These are phyloP conservation scores for Corythornis madagascariensis DNA, from an alignment of 2,113 vertebrate genomes.

Conservation along the genomic window DNA sequence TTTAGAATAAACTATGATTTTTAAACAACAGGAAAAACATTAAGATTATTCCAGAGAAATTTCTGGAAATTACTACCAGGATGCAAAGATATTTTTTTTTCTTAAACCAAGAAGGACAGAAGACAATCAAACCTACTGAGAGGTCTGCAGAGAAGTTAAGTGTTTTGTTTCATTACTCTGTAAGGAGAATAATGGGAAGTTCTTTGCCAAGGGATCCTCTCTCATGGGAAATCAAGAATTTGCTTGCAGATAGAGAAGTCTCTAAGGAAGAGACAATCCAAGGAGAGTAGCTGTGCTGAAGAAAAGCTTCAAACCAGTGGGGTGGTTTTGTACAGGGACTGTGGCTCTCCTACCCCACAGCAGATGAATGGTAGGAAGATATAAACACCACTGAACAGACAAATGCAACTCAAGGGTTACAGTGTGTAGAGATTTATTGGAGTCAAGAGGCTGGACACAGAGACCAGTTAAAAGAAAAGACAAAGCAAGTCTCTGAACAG, in stretches of 20 bases:
- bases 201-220: conserved; percentile 4
- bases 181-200: conserved; percentile 14
- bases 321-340: neutral
- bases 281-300: neutral
- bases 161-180: conserved; percentile 20
- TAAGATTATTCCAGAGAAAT: neutral
- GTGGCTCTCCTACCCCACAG: neutral
- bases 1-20: neutral
- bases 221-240: conserved; percentile 39
- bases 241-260: conserved; percentile 20
- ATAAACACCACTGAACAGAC: neutral
- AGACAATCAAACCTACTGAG: neutral
- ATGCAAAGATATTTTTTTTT: neutral
- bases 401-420: neutral
- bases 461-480: neutral
- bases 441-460: neutral
- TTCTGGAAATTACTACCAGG: neutral
- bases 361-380: neutral
- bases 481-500: neutral
- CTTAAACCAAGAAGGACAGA: conserved; percentile 1
- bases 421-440: neutral
- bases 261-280: conserved; percentile 8
- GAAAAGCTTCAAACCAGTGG: neutral
- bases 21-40: neutral
- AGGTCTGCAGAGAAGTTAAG: neutral